Conservation (phyloP, 1,140 invertebrate genomes). For the Drosophila neocordata region DNA sequence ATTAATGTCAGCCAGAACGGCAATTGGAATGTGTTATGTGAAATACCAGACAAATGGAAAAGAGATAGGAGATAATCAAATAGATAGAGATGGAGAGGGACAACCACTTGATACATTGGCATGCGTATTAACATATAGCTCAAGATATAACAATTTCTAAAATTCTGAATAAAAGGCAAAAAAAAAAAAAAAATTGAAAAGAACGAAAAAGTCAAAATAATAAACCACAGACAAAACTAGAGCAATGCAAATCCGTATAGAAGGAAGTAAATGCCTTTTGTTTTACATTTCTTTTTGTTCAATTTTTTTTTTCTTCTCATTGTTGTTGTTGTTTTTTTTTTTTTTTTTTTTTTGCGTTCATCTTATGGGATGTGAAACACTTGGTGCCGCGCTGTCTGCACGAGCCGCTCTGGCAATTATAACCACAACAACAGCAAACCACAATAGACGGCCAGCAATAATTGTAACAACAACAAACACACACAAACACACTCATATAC, state of each 20-base stretch:
- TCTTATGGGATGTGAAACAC: conserved; percentile 70
- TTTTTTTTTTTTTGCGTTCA: conserved; percentile 36
- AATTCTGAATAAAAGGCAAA: neutral
- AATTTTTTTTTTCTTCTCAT: conserved; percentile 12
- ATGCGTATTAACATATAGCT: conserved; percentile 4
- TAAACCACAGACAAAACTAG: neutral
- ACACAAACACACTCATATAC: conserved; percentile 8
- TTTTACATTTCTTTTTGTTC: conserved; percentile 12
- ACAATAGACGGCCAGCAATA: conserved; percentile 49
- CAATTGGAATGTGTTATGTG: conserved; percentile 75
- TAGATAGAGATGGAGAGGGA: neutral
- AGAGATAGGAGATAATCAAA: neutral
- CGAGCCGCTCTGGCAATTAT: conserved; percentile 51
- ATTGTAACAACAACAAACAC: conserved; percentile 63
- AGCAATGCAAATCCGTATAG: conserved; percentile 36
- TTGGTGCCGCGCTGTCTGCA: conserved; percentile 79
- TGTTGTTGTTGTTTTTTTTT: conserved; percentile 9
- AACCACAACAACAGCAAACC: conserved; percentile 44
- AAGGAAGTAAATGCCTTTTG: conserved; percentile 22
- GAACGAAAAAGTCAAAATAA: neutral
- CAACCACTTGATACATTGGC: conserved; percentile 49
- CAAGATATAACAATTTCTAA: neutral
- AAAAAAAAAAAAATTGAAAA: neutral
- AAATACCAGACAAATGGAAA: conserved; percentile 34
- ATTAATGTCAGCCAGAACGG: conserved; percentile 69